Conservation (phyloP, 2,797 vertebrate genomes). For the Danio albolineatus region DNA sequence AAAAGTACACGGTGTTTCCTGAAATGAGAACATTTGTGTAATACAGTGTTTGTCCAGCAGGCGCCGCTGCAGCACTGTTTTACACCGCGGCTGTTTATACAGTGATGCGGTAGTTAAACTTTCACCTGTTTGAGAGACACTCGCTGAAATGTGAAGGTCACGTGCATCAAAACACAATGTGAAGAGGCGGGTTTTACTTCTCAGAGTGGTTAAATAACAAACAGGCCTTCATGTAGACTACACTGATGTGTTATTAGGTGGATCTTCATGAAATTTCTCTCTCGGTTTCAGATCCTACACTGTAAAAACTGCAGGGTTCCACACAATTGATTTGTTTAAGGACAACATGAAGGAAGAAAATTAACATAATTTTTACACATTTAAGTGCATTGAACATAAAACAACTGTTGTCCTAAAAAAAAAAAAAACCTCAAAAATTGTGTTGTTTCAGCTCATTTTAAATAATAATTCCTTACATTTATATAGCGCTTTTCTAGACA, state of each 20-base stretch:
- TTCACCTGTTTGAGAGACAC: not conserved
- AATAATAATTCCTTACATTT: too few relatives aligned
- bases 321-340: too few relatives aligned
- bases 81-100: too few relatives aligned
- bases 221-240: not conserved
- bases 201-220: not conserved
- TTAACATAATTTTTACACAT: too few relatives aligned
- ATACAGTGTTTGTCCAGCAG: conserved; percentile 24
- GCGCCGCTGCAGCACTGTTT: not conserved
- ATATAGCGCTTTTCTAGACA: too few relatives aligned
- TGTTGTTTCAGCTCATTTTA: too few relatives aligned
- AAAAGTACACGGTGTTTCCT: conserved; percentile 1
- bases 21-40: not conserved
- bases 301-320: too few relatives aligned
- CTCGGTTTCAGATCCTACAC: not conserved
- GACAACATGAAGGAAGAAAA: too few relatives aligned
- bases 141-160: not conserved
- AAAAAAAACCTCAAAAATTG: too few relatives aligned
- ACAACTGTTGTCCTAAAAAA: too few relatives aligned
- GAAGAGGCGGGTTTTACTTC: not conserved
- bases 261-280: not conserved
- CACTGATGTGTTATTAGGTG: not conserved
- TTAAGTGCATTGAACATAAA: too few relatives aligned
- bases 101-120: not conserved
- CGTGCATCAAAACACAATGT: not conserved